phyloP scores from a whole-genome alignment of 1,140 invertebrate genomes.

The Trachymyrmex cornetzi region DNA sequence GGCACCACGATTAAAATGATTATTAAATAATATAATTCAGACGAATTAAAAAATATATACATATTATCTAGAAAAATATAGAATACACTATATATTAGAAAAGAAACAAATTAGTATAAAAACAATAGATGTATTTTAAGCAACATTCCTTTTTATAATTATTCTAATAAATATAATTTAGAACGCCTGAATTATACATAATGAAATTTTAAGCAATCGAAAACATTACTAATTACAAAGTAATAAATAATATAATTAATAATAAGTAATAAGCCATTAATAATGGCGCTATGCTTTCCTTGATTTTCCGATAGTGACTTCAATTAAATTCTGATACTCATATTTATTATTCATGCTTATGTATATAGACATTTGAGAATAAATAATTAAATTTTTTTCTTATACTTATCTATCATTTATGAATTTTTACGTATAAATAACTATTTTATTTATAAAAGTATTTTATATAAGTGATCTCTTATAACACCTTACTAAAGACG shows the following conservation, averaged over 20 bases:
- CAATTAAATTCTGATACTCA: background rate
- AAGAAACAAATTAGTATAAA: background rate
- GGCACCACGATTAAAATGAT: background rate
- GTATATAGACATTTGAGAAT: background rate
- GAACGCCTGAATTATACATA: background rate
- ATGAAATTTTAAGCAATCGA: background rate
- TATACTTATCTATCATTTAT: background rate
- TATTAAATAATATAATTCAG: background rate
- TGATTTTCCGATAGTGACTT: background rate
- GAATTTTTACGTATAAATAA: background rate
- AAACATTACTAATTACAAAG: background rate
- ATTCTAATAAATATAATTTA: background rate
- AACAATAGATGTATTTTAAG: background rate
- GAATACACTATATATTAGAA: background rate
- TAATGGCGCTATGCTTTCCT: background rate
- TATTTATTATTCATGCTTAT: background rate
- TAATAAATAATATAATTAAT: background rate
- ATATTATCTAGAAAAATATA: background rate
- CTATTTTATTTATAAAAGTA: background rate
- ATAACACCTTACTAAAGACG: background rate
- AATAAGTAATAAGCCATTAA: background rate
- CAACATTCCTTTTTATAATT: background rate
- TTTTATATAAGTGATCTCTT: background rate
- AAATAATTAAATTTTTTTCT: background rate
- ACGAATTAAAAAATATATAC: background rate